These are phyloP conservation scores for Rhynchophorus ferrugineus DNA, from an alignment of 1,140 invertebrate genomes.

Conservation along the genomic window DNA sequence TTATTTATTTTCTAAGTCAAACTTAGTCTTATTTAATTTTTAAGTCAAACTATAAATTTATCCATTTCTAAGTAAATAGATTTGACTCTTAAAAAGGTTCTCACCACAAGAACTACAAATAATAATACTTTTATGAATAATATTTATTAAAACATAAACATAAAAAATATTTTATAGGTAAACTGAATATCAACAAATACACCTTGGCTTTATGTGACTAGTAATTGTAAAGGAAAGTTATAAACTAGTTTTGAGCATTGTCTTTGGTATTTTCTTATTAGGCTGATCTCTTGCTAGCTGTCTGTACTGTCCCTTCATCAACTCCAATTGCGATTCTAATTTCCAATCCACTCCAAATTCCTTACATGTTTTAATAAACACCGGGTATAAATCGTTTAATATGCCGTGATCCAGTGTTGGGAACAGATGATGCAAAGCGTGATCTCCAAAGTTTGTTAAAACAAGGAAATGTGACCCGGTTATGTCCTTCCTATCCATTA, in stretches of 20 bases:
- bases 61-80: too few species aligned
- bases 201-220: too few species aligned
- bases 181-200: too few species aligned
- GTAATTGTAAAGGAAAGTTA: too few species aligned
- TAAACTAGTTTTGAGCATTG: slow-evolving; percentile 1
- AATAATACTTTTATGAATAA: too few species aligned
- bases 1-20: too few species aligned
- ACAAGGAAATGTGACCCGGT: slow-evolving; percentile 59
- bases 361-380: slow-evolving; percentile 57
- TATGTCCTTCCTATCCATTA: slow-evolving; percentile 63
- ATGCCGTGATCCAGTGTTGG: slow-evolving; percentile 72
- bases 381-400: slow-evolving; percentile 55
- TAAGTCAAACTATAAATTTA: too few species aligned
- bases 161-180: too few species aligned
- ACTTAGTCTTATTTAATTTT: too few species aligned
- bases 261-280: slow-evolving; percentile 34
- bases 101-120: too few species aligned
- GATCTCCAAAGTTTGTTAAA: slow-evolving; percentile 67
- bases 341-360: slow-evolving; percentile 58
- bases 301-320: slow-evolving; percentile 60
- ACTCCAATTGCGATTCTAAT: slow-evolving; percentile 49
- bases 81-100: too few species aligned
- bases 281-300: slow-evolving; percentile 52
- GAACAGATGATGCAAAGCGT: slow-evolving; percentile 72
- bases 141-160: too few species aligned